Percentiles rank a stretch among this genome's conserved stretches.
These are phyloP conservation scores for Mormyrus iriodes DNA, from an alignment of 2,113 vertebrate genomes.

Conservation along the genomic window DNA sequence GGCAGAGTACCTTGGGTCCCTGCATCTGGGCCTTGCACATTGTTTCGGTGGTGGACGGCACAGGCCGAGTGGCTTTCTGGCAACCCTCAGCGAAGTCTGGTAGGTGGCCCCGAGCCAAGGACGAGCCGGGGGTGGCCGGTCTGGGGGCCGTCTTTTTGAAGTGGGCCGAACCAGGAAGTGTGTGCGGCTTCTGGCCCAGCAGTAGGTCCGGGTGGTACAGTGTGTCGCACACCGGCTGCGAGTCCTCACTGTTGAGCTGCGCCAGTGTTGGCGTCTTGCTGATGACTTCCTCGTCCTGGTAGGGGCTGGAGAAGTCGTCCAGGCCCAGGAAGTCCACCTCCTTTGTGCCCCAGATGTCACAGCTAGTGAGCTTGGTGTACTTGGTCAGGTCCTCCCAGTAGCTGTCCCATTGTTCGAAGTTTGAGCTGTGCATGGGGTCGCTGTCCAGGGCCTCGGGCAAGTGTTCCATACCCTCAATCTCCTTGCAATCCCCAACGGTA, in stretches of 20 bases:
- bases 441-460: conserved; percentile 78
- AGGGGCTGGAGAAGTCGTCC: conserved; percentile 95
- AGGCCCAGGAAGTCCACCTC: conserved; percentile 96
- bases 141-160: conserved; percentile 67
- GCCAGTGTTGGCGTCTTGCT: conserved; percentile 89
- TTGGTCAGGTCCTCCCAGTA: conserved; percentile 98
- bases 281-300: conserved; percentile 97
- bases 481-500: conserved; percentile 79
- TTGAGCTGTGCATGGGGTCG: conserved; percentile 75
- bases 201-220: conserved; percentile 83
- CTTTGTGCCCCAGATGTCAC: conserved; percentile 98
- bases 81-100: conserved; percentile 75
- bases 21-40: conserved; percentile 74
- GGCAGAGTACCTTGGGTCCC: conserved; percentile 58
- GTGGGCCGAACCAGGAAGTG: conserved; percentile 61
- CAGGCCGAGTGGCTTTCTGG: conserved; percentile 79
- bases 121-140: conserved; percentile 65
- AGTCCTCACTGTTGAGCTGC: conserved; percentile 96
- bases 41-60: conserved; percentile 83
- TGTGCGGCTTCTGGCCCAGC: conserved; percentile 63
- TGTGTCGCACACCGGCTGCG: conserved; percentile 86
- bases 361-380: conserved; percentile 93
- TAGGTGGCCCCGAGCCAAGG: conserved; percentile 66
- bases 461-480: conserved; percentile 81
- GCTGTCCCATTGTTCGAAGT: conserved; percentile 96